phyloP scores from a whole-genome alignment of 2,113 vertebrate genomes.

The Hemiscyllium ocellatum region DNA sequence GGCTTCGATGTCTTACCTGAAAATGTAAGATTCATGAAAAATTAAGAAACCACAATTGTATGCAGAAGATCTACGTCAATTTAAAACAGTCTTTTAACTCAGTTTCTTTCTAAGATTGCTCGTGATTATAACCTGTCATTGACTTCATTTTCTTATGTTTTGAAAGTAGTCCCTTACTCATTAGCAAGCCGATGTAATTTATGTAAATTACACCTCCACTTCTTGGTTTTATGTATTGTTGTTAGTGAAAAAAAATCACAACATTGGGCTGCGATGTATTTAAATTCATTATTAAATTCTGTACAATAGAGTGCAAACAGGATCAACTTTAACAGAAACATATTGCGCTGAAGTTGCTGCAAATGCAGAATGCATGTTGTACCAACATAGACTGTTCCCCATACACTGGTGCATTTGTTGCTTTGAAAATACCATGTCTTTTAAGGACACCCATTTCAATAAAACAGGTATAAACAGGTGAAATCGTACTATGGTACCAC shows the following conservation, averaged over 20 bases:
- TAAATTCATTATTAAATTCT: conserved; percentile 9
- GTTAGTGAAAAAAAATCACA: not conserved
- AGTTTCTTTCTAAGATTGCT: not conserved
- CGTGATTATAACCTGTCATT: not conserved
- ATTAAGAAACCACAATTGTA: not conserved
- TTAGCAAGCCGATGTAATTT: not conserved
- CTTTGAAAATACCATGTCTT: not conserved
- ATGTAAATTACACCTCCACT: not conserved
- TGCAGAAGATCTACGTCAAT: not conserved
- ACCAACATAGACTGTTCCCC: not conserved
- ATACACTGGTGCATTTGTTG: not conserved
- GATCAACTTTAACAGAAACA: not conserved
- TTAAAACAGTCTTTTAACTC: not conserved
- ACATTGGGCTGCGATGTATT: not conserved
- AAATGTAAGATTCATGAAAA: not conserved
- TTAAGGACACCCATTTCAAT: not conserved
- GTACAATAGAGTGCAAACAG: too few species aligned
- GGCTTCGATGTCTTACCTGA: not conserved
- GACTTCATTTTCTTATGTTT: not conserved
- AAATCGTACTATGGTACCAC: not conserved
- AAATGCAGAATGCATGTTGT: not conserved
- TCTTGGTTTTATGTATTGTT: not conserved
- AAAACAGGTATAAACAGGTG: not conserved
- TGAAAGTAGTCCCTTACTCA: not conserved
- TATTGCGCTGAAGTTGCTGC: not conserved